A percentile compares a stretch with the other conserved stretches of the same genome.
phyloP scores from a whole-genome alignment of 2,113 vertebrate genomes.

The Apus apus region DNA sequence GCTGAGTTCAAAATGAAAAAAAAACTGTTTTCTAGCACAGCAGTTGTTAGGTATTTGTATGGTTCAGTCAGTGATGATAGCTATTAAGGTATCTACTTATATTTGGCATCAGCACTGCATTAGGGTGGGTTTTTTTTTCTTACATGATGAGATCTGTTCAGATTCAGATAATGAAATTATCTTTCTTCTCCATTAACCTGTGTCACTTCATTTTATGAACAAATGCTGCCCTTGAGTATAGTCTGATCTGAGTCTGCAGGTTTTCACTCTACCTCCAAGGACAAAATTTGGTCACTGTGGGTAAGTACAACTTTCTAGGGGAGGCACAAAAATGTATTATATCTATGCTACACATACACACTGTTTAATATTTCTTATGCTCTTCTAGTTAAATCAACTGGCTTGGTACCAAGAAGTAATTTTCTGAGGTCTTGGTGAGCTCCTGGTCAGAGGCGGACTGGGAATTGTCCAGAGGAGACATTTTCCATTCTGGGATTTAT shows the following conservation, averaged over 20 bases:
- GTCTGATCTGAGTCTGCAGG: neutral
- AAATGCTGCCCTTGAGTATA: neutral
- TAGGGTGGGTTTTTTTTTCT: neutral
- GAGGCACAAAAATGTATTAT: neutral
- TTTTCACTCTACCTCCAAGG: neutral
- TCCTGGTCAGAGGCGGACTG: neutral
- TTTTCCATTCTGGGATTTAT: neutral
- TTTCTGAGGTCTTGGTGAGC: neutral
- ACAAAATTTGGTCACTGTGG: neutral
- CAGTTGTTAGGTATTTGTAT: neutral
- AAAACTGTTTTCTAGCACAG: conserved; percentile 1
- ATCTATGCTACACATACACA: neutral
- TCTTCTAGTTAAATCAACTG: neutral
- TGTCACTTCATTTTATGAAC: neutral
- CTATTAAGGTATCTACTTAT: conserved; percentile 5
- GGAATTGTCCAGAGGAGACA: neutral
- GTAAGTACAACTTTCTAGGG: neutral
- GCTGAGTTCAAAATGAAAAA: neutral
- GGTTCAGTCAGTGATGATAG: neutral
- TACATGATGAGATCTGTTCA: neutral
- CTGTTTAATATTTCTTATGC: neutral
- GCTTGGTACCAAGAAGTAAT: neutral
- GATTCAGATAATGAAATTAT: conserved; percentile 23
- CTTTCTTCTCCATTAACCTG: conserved; percentile 19
- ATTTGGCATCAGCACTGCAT: neutral